Percentiles rank a stretch among this genome's conserved stretches.
phyloP scores from a whole-genome alignment of 2,113 vertebrate genomes.

The Eptesicus fuscus region DNA sequence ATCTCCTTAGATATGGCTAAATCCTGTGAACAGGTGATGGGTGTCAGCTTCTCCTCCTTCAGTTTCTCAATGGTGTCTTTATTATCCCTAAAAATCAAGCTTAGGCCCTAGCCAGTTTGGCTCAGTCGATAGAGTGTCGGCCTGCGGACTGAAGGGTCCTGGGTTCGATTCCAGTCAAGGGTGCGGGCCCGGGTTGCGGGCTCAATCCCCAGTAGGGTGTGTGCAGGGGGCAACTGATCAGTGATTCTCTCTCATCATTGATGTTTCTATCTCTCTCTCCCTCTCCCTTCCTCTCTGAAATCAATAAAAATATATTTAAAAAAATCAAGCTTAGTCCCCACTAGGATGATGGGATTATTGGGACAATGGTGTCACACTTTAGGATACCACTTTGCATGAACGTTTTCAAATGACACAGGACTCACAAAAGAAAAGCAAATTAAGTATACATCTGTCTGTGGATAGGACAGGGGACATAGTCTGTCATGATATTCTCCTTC shows the following conservation, averaged over 20 bases:
- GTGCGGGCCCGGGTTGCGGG: too few species aligned
- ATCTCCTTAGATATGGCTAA: neutral
- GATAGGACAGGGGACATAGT: neutral
- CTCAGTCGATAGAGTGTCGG: too few species aligned
- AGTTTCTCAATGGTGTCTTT: neutral
- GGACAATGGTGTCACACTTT: neutral
- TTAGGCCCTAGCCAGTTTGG: neutral
- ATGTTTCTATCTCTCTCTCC: too few species aligned
- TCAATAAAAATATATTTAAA: too few species aligned
- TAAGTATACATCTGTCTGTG: neutral
- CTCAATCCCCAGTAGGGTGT: too few species aligned
- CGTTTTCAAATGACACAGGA: neutral
- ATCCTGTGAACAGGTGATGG: neutral
- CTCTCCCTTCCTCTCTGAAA: too few species aligned
- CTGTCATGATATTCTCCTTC: neutral
- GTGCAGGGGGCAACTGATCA: too few species aligned
- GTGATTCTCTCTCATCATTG: too few species aligned
- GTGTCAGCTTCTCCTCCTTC: neutral
- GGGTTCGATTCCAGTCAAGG: too few species aligned
- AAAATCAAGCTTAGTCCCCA: neutral
- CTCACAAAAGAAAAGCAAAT: neutral
- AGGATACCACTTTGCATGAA: neutral
- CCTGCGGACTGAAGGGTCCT: too few species aligned
- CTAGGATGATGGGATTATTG: neutral
- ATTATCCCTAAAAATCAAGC: neutral